Conservation (phyloP, 2,113 vertebrate genomes). For the Burhinus bistriatus region DNA sequence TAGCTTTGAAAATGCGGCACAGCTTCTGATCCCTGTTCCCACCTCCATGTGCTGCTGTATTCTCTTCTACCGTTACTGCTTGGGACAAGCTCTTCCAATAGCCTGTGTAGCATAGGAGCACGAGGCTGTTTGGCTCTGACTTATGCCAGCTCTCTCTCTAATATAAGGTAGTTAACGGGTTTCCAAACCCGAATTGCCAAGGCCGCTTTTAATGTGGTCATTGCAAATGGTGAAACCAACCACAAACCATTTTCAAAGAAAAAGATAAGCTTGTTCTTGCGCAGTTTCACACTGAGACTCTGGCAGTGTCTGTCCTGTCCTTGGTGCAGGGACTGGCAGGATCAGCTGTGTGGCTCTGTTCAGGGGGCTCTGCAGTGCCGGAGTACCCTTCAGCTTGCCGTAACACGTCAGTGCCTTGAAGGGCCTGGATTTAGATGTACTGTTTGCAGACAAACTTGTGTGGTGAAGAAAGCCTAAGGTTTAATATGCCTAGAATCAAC, state of each 20-base stretch:
- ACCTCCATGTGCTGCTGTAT: fast-evolving
- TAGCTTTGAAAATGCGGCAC: neutral
- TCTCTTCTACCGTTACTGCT: neutral
- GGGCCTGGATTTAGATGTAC: neutral
- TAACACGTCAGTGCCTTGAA: neutral
- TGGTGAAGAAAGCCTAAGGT: neutral
- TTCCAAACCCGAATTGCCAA: neutral
- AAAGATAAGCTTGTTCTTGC: neutral
- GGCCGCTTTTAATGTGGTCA: neutral
- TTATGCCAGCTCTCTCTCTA: neutral
- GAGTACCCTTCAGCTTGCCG: neutral
- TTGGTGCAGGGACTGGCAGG: neutral
- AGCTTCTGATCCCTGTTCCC: neutral
- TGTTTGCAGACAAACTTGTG: neutral
- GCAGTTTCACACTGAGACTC: no score
- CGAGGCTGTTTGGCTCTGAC: neutral
- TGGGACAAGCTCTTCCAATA: neutral
- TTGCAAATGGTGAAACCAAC: neutral
- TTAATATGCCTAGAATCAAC: neutral
- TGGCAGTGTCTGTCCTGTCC: neutral
- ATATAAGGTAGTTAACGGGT: neutral
- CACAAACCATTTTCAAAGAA: neutral
- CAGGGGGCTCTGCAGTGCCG: neutral
- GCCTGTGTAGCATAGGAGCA: fast-evolving
- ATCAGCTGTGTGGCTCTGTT: neutral